A percentile compares a stretch with the other conserved stretches of the same genome.
Conservation (phyloP, 2,797 vertebrate species). For the Poeciliopsis paucimaculata region DNA sequence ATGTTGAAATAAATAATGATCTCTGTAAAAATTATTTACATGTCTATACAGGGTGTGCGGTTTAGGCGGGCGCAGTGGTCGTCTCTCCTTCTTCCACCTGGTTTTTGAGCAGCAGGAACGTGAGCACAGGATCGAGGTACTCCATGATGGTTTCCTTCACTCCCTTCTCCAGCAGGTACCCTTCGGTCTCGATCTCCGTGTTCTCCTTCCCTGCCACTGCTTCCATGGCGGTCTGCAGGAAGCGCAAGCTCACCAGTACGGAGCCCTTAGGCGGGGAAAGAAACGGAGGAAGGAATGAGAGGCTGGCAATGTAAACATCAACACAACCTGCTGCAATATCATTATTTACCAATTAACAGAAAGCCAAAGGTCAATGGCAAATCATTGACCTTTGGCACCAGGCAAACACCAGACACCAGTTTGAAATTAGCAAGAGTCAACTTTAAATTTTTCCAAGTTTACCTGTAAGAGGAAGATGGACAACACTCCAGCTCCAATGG, state of each 20-base stretch:
- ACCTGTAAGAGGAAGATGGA: slow-evolving; percentile 84
- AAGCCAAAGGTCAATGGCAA: background rate
- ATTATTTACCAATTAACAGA: background rate
- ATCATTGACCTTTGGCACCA: background rate
- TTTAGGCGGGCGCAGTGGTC: slow-evolving; percentile 54
- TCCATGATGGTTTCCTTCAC: slow-evolving; percentile 84
- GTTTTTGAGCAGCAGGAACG: slow-evolving; percentile 76
- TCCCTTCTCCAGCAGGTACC: slow-evolving; percentile 86
- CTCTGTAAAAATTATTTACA: slow-evolving; percentile 58
- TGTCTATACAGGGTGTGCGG: slow-evolving; percentile 23
- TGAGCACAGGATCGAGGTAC: slow-evolving; percentile 69
- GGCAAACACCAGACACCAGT: background rate
- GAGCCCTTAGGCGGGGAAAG: slow-evolving; percentile 64
- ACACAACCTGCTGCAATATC: background rate
- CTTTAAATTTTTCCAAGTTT: slow-evolving; percentile 1
- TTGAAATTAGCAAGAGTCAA: background rate
- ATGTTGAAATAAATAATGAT: slow-evolving; percentile 29
- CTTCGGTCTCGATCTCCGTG: slow-evolving; percentile 84
- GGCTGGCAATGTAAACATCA: background rate
- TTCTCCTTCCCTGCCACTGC: slow-evolving; percentile 83
- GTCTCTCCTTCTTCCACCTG: slow-evolving; percentile 69
- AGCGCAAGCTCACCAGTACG: slow-evolving; percentile 85
- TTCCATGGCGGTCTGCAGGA: slow-evolving; percentile 89
- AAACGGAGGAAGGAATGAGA: background rate
- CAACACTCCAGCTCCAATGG: slow-evolving; percentile 80